A percentile compares a stretch with the other conserved stretches of the same genome.
Evolutionary conservation across 2,797 vertebrate genomes (phyloP).

Genomic region (Serranus cabrilla): DNA sequence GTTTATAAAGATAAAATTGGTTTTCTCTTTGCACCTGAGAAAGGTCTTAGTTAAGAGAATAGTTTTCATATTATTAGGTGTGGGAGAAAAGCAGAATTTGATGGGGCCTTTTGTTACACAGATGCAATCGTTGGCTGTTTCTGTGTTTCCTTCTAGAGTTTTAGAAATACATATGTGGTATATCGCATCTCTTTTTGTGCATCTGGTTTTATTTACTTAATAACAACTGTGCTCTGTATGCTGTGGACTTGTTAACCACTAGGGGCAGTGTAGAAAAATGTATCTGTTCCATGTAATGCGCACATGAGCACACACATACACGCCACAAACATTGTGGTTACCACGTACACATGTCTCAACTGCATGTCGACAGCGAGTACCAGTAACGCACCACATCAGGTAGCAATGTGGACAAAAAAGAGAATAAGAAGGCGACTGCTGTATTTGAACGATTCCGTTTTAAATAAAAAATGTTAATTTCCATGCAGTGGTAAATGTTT

Average conservation of each 20-base stretch:
- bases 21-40: conserved; percentile 39
- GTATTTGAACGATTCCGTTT: conserved; percentile 32
- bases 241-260: not conserved
- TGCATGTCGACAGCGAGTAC: conserved; percentile 4
- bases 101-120: not conserved
- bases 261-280: not conserved
- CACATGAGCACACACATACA: not conserved
- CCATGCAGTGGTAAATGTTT: not conserved
- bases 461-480: conserved; percentile 12
- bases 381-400: not conserved
- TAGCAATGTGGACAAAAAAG: not conserved
- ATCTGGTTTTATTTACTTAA: conserved; percentile 5
- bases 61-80: conserved; percentile 15
- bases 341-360: conserved; percentile 11
- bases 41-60: not conserved
- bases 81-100: not conserved
- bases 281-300: not conserved
- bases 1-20: conserved; percentile 49
- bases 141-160: not conserved
- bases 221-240: not conserved
- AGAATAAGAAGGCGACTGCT: not conserved
- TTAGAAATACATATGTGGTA: not conserved
- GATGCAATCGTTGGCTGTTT: not conserved
- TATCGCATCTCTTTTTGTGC: not conserved
- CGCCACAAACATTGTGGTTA: not conserved